phyloP scores from a whole-genome alignment of 2,888 invertebrate species.

The Stenoptilia bipunctidactyla region DNA sequence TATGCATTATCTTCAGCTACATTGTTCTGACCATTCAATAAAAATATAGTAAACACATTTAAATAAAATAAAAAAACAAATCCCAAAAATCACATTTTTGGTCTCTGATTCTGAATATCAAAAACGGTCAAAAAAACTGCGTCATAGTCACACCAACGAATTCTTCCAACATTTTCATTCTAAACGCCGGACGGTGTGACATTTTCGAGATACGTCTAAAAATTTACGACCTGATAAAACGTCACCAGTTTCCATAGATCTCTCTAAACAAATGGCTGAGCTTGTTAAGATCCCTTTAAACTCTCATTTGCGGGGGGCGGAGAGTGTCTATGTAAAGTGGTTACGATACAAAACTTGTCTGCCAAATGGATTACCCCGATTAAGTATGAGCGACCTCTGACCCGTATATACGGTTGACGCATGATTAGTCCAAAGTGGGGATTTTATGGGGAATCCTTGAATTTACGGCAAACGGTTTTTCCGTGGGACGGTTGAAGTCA shows the following conservation, averaged over 20 bases:
- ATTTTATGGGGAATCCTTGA: conserved; percentile 21
- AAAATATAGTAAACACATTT: no score
- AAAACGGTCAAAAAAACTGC: no score
- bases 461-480: conserved; percentile 4
- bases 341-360: conserved; percentile 49
- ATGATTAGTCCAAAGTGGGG: conserved; percentile 39
- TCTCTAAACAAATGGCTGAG: conserved; percentile 26
- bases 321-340: conserved; percentile 32
- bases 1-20: no score
- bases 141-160: not conserved
- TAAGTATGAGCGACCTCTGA: conserved; percentile 54
- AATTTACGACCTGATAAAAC: conserved; percentile 65
- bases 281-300: conserved; percentile 14
- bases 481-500: not conserved
- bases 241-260: conserved; percentile 36
- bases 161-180: not conserved
- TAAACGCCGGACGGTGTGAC: conserved; percentile 24
- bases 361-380: conserved; percentile 59
- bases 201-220: conserved; percentile 50
- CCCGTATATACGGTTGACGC: conserved; percentile 44
- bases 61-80: no score
- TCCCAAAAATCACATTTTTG: no score
- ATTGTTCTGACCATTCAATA: no score
- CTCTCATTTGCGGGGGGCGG: conserved; percentile 18
- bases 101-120: no score